A percentile compares a stretch with the other conserved stretches of the same genome.
These are phyloP conservation scores for Ceuthmochares aereus DNA, from an alignment of 2,113 vertebrate genomes.

Conservation along the genomic window DNA sequence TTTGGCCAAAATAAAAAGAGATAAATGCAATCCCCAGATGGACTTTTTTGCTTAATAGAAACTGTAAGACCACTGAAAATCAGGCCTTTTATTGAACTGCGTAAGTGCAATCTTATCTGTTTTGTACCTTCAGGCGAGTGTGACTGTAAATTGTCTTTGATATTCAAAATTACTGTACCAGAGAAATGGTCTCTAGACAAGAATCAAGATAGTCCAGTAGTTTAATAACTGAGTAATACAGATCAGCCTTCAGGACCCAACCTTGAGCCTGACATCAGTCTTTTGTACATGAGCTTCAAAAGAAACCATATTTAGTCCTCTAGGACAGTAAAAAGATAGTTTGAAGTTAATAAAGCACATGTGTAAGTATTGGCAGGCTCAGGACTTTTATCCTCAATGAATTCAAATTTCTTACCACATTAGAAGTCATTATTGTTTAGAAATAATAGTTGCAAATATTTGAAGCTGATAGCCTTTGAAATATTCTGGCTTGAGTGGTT, in stretches of 20 bases:
- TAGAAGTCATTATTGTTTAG: slow-evolving; percentile 57
- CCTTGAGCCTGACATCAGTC: slow-evolving; percentile 35
- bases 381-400: slow-evolving; percentile 52
- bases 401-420: slow-evolving; percentile 45
- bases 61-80: background rate
- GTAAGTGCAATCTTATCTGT: background rate
- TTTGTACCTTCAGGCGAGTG: background rate
- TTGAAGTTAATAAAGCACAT: slow-evolving; percentile 52
- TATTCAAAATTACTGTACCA: slow-evolving; percentile 38
- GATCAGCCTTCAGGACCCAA: slow-evolving; percentile 41
- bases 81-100: background rate
- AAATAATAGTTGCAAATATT: slow-evolving; percentile 46
- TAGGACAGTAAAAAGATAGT: slow-evolving; percentile 50
- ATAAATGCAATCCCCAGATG: background rate
- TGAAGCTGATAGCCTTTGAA: slow-evolving; percentile 51
- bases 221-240: slow-evolving; percentile 43
- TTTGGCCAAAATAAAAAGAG: background rate
- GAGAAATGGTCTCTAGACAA: slow-evolving; percentile 16
- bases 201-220: slow-evolving; percentile 9
- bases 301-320: slow-evolving; percentile 52
- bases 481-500: background rate
- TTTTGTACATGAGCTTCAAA: slow-evolving; percentile 52
- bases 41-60: background rate
- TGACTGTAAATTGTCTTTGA: slow-evolving; percentile 38
- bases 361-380: slow-evolving; percentile 47